Base-by-base conservation (phyloP, 2,797 vertebrate genomes). In the Valencia hispanica region DNA sequence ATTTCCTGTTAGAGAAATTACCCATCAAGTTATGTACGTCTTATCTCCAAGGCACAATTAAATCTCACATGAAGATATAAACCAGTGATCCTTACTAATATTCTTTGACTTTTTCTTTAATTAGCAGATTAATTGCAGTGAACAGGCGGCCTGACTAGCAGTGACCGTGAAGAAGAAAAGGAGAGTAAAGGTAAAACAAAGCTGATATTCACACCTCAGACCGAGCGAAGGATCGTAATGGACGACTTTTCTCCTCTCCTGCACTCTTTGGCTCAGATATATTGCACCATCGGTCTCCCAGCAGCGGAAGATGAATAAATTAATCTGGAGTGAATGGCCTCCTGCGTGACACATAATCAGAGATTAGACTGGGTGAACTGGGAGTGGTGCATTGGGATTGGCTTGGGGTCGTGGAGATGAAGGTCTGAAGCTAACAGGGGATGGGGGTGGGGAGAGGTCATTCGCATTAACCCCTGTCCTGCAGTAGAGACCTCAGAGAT, bases 321-420 rank as follows among this genome's bases (percentile, higher is more conserved):
- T 90, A 92, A 94, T 92, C 87, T 87, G 88, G 88, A 90, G 94
- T 93, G 90, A 92, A 94, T 92, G 90, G 89, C 89, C 82, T 77
- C 83, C 89, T 70, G 81, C 86, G 88, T 92, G 91, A 94, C 92
- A 93, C 82, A 88, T 94, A 94, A 93, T 94, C 93, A 92, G 88
- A 93, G 91, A 91, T 91, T 91, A 93, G 78, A 82, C 85, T 2
- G 20, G 85, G 88, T 79, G 63, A 73, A 50, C 75, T 74, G 76
- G 83, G 81, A 90, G 83, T 83, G 85, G 91, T 86, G 86, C 70
- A 81, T 68, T 74, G 51, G 81, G 80, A 76, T 75, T 18, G 70
- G 50, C 41, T 68, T 53, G 41, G 73, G 61, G 48, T 66, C n/a
- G 71, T 41, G 27, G 2, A 27, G 69, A 30, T n/a, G 18, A 45